phyloP scores from a whole-genome alignment of 2,113 vertebrate species.

The Struthidea cinerea region DNA sequence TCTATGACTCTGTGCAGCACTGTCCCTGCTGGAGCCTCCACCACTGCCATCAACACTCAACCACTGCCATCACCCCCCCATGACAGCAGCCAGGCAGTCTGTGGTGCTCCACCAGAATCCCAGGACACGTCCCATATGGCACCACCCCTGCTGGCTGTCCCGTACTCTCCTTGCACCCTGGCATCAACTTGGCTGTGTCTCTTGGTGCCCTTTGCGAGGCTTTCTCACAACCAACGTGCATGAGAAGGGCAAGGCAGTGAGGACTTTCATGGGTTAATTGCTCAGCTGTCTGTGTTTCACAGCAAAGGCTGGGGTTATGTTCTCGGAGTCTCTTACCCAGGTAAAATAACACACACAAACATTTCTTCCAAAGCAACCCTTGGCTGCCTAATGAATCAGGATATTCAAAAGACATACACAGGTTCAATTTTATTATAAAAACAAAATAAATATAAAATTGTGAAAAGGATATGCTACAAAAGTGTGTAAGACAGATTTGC shows the following conservation, averaged over 20 bases:
- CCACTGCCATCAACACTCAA: background rate
- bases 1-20: rapidly evolving
- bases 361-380: background rate
- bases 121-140: rapidly evolving
- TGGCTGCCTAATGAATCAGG: background rate
- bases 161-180: background rate
- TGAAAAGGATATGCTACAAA: background rate
- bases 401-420: background rate
- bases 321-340: background rate
- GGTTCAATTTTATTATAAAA: background rate
- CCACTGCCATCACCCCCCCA: rapidly evolving
- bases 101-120: too few relatives aligned
- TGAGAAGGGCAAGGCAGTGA: background rate
- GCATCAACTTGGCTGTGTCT: background rate
- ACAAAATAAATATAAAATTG: background rate
- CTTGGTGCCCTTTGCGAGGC: background rate
- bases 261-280: background rate
- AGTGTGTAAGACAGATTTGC: background rate
- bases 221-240: background rate
- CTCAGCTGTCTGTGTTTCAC: background rate
- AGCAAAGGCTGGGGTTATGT: background rate
- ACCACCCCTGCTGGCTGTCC: background rate
- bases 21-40: background rate
- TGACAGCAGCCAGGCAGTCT: rapidly evolving
- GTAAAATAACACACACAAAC: background rate